A percentile compares a stretch with the other conserved stretches of the same genome.
Evolutionary conservation across 2,888 invertebrate species (phyloP).

Genomic region (Nycteola revayana): DNA sequence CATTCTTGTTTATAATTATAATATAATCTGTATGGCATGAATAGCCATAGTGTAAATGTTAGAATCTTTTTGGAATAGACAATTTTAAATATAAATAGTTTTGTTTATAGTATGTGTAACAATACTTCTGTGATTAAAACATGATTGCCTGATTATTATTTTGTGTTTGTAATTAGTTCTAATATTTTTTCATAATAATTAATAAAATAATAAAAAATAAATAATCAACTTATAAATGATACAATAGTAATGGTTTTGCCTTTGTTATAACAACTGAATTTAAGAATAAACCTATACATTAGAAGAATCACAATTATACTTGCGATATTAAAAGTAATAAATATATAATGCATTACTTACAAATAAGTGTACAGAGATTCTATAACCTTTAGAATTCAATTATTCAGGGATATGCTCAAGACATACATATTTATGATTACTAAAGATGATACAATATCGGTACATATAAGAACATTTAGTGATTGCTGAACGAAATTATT

Average conservation of each 20-base stretch:
- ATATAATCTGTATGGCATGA: conserved; percentile 28
- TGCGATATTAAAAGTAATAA: not conserved
- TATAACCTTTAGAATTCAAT: conserved; percentile 30
- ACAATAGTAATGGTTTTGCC: too few species aligned
- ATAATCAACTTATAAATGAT: too few species aligned
- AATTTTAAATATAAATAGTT: conserved; percentile 30
- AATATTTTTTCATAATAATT: conserved; percentile 34
- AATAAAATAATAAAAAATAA: too few species aligned
- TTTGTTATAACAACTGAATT: too few species aligned
- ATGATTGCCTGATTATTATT: conserved; percentile 47
- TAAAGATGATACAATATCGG: conserved; percentile 37
- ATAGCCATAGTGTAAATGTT: conserved; percentile 38
- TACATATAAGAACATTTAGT: conserved; percentile 45
- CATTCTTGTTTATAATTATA: conserved; percentile 36
- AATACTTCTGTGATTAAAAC: conserved; percentile 59
- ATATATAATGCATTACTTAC: not conserved
- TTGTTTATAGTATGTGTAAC: conserved; percentile 37
- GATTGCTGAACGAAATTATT: conserved; percentile 72
- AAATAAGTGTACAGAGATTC: conserved; percentile 51
- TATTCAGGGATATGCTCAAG: conserved; percentile 59
- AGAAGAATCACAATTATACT: too few species aligned
- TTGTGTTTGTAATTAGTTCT: conserved; percentile 44
- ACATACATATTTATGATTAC: conserved; percentile 40
- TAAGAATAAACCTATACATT: too few species aligned
- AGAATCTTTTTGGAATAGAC: conserved; percentile 36